Evolutionary conservation across 2,888 invertebrate genomes (phyloP).

Genomic region (Pseudoips prasinana): DNA sequence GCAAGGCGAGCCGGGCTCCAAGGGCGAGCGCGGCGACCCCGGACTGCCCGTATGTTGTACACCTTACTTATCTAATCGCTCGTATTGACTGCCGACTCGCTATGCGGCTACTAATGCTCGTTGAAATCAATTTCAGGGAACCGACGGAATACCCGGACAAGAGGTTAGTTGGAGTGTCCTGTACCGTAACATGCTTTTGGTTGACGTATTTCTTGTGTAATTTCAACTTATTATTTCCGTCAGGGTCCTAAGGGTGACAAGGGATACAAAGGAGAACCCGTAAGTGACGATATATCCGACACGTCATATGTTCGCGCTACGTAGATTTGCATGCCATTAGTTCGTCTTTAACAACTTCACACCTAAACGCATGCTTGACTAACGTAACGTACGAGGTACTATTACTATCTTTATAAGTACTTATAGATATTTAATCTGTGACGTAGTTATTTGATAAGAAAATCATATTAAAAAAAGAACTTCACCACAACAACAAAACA

Average conservation of each 20-base stretch:
- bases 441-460: too few relatives aligned
- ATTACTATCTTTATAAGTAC: constrained; percentile 2
- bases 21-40: constrained; percentile 96
- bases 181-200: not conserved
- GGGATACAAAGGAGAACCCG: constrained; percentile 91
- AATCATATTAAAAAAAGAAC: too few relatives aligned
- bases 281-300: constrained; percentile 76
- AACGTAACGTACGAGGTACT: constrained; percentile 18
- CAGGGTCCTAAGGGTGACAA: constrained; percentile 95
- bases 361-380: constrained; percentile 25
- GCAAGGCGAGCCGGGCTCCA: constrained; percentile 94
- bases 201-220: too few relatives aligned
- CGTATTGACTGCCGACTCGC: not conserved
- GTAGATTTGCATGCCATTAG: constrained; percentile 20
- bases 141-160: constrained; percentile 95
- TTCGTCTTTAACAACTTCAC: constrained; percentile 27
- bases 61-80: constrained; percentile 1
- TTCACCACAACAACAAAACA: too few relatives aligned
- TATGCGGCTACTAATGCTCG: constrained; percentile 11
- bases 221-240: constrained; percentile 14
- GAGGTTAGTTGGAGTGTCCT: constrained; percentile 83
- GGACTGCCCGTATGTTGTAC: constrained; percentile 91
- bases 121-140: constrained; percentile 86
- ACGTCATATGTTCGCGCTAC: constrained; percentile 19
- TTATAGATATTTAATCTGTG: not conserved